Conservation (phyloP, 2,888 invertebrate species). For the Rhagophthalmus giganteus region DNA sequence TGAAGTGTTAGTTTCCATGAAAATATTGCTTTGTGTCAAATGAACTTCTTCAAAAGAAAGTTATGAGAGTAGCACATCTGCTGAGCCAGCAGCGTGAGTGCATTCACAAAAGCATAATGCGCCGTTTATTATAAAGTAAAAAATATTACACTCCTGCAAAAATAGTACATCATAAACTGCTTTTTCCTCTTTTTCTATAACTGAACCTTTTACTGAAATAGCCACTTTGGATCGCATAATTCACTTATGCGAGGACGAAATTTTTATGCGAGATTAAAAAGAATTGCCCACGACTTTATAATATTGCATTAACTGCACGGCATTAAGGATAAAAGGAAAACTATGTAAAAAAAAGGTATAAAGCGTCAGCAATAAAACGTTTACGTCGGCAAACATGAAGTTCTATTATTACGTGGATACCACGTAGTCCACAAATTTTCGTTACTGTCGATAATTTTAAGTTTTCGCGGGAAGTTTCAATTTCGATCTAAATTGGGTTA, state of each 20-base stretch:
- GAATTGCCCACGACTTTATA: not conserved
- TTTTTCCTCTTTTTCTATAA: slow-evolving; percentile 8
- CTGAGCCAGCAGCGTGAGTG: slow-evolving; percentile 47
- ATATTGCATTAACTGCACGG: too few species aligned
- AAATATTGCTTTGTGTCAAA: slow-evolving; percentile 45
- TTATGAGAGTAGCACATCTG: slow-evolving; percentile 48
- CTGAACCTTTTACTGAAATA: slow-evolving; percentile 7
- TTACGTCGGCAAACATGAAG: too few species aligned
- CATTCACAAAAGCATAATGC: slow-evolving; percentile 46
- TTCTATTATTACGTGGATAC: too few species aligned
- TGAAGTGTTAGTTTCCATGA: slow-evolving; percentile 42
- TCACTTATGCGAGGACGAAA: slow-evolving; percentile 1
- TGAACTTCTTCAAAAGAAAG: slow-evolving; percentile 48
- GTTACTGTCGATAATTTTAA: too few species aligned
- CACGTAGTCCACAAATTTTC: too few species aligned
- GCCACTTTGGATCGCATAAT: slow-evolving; percentile 7
- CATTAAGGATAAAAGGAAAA: too few species aligned
- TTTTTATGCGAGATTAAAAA: slow-evolving; percentile 5
- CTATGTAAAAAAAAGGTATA: too few species aligned
- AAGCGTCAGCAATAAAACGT: too few species aligned
- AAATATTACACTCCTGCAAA: slow-evolving; percentile 33
- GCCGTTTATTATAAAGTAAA: slow-evolving; percentile 43
- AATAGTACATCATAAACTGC: slow-evolving; percentile 13
- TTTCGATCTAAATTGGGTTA: too few species aligned
- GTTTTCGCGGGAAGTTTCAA: too few species aligned